Evolutionary conservation across 2,888 invertebrate genomes (phyloP).

Genomic region (Hyles lineata): DNA sequence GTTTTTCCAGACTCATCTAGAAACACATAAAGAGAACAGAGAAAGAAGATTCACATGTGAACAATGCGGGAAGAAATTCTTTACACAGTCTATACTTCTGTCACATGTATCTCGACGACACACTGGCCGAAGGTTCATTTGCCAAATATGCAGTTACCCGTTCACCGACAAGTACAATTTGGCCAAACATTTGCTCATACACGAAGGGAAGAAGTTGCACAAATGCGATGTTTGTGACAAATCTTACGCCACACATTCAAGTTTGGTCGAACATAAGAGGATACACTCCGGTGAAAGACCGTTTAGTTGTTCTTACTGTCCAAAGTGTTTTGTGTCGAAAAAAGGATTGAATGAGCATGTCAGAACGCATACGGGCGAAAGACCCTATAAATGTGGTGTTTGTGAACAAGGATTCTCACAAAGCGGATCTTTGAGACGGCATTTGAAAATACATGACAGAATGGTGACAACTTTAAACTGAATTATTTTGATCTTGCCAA

Average conservation of each 20-base stretch:
- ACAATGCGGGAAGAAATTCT: conserved; percentile 78
- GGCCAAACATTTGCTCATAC: conserved; percentile 69
- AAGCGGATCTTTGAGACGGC: conserved; percentile 72
- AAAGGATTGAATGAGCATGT: conserved; percentile 70
- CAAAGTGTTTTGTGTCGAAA: conserved; percentile 71
- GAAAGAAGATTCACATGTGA: conserved; percentile 69
- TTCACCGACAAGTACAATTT: conserved; percentile 76
- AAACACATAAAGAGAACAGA: conserved; percentile 72
- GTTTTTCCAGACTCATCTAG: conserved; percentile 66
- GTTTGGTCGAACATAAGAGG: conserved; percentile 71
- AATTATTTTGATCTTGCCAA: neutral
- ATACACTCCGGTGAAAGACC: conserved; percentile 77
- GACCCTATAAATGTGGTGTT: conserved; percentile 69
- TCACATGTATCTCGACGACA: conserved; percentile 67
- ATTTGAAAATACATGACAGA: conserved; percentile 75
- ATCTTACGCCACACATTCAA: conserved; percentile 61
- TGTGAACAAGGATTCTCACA: conserved; percentile 77
- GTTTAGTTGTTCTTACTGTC: conserved; percentile 64
- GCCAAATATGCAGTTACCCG: conserved; percentile 69
- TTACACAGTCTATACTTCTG: conserved; percentile 62
- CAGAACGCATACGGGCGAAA: conserved; percentile 75
- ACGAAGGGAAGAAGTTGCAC: conserved; percentile 69
- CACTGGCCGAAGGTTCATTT: conserved; percentile 68
- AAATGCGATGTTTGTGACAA: conserved; percentile 76
- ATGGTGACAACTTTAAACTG: conserved; percentile 24